Evolutionary conservation across 2,797 vertebrate genomes (phyloP).

Genomic region (Carapus acus): DNA sequence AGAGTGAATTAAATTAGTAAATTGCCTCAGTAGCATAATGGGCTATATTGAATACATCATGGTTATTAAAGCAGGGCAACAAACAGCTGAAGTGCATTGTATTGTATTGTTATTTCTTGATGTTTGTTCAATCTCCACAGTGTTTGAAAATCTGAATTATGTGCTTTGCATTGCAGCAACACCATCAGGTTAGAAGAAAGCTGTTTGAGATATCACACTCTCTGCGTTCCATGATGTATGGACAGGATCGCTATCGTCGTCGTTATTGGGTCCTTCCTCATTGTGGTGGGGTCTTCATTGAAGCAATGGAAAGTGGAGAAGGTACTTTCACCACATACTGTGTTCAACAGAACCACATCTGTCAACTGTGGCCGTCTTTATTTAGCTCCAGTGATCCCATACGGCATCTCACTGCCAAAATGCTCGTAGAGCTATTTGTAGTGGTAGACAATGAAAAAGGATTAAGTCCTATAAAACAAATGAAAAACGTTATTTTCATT

Average conservation of each 20-base stretch:
- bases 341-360: too few species aligned
- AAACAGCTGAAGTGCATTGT: constrained; percentile 14
- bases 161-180: constrained; percentile 86
- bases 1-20: constrained; percentile 42
- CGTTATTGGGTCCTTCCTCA: constrained; percentile 98
- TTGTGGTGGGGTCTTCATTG: constrained; percentile 94
- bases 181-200: constrained; percentile 93
- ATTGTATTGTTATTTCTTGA: constrained; percentile 30
- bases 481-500: constrained; percentile 1
- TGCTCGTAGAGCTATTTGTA: constrained; percentile 4
- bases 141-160: constrained; percentile 6
- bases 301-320: constrained; percentile 97
- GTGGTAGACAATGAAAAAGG: constrained; percentile 8
- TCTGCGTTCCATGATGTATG: constrained; percentile 94
- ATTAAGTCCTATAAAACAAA: constrained; percentile 14
- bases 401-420: too few species aligned
- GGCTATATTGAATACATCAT: constrained; percentile 34
- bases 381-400: background rate
- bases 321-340: constrained; percentile 66
- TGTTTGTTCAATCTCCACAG: constrained; percentile 17
- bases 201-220: constrained; percentile 95
- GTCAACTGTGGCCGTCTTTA: background rate
- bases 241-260: constrained; percentile 92
- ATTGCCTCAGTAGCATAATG: constrained; percentile 40
- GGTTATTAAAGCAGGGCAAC: constrained; percentile 25